Base-by-base conservation (phyloP, 2,888 invertebrate species). In the Cordilura impudica region DNA sequence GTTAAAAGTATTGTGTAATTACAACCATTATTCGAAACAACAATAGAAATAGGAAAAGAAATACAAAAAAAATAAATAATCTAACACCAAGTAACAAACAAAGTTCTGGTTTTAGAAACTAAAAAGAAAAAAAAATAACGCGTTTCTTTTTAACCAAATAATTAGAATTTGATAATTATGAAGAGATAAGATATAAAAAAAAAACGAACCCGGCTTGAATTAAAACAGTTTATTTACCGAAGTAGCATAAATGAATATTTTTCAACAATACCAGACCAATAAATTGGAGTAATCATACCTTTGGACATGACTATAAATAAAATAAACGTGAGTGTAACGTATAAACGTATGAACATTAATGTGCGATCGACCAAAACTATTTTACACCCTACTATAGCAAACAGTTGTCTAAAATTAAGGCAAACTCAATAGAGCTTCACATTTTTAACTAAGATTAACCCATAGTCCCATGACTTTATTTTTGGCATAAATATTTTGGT, bases 1-100 rank as follows among this genome's bases (percentile, higher is more conserved):
- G 78, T 73, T 78, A 73, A 78, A 78, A 73, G 39, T 73, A 65
- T 60, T 65, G 51, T 69, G 19, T 78, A 73, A 78, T 78, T 78
- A 70, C 78, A 65, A 58, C 69, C 65, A 78, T 78, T 65, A 58
- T 63, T 16, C n/a, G 39, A 21, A 74, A 49, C 2, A 5, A 61
- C 2, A 10, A 31, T 26, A 16, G 8, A n/a, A n/a, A n/a, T n/a
- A n/a, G n/a, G n/a, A 19, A 49, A 18, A 29, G n/a, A n/a, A 58
- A 21, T 54, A 29, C 10, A 19, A 63, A 43, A 49, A 8, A 23
- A 49, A 58, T 7, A 12, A 51, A 29, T 16, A 18, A 43, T 2
- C 21, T 5, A 29, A 26, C 26, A 61, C 19, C 43, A 43, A 60
- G 14, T 47, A 43, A 45, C 35, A 39, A 39, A 39, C 5, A 63